Base-by-base conservation (phyloP, 2,888 invertebrate species). In the Cancer borealis region DNA sequence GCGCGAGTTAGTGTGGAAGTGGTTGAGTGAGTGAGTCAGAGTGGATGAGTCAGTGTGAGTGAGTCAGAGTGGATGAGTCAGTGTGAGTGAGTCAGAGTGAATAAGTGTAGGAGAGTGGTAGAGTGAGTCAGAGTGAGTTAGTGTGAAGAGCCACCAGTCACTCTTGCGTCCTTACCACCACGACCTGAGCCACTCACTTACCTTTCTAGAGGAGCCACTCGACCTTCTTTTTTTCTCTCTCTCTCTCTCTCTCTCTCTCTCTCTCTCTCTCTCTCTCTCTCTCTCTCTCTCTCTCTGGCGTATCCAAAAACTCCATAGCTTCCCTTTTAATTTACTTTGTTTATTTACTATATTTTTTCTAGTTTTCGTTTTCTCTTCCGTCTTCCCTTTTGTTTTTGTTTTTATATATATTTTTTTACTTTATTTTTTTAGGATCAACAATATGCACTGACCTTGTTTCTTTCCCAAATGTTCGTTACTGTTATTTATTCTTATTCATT, bases 51-150 rank as follows among this genome's bases (percentile, higher is more conserved):
- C 26, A 47, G 47, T 12, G 89, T 17, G 90, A 49, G 90, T 17
- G 49, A 90, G 49, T 17, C 17, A 14, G 49, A 21, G 14, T 30
- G n/a, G 39, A 1, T 6, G 26, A 84, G 26, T 10, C 30, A 84
- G 26, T n/a, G 84, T 10, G 84, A 84, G 84, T 10, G 79, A 79
- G 21, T 5, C 21, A 0, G 17, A 90, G 49, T 21, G 90, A 90
- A 49, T 21, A n/a, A 90, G 90, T 2, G 84, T 10, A n/a, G 26
- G 90, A 90, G 49, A 90, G 90, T 21, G 90, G 47, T 14, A 49
- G 90, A 90, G 90, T 21, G 90, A 90, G 90, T 21, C 10, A 90
- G 90, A 47, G 60, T 17, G 60, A 66, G 66, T n/a, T 6, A 66
- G 66, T 3, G 17, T 17, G 66, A 66, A n/a, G n/a, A 66, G 66